These are phyloP conservation scores for Scaptomyza polygonia DNA, from an alignment of 2,888 invertebrate genomes.

Conservation along the genomic window DNA sequence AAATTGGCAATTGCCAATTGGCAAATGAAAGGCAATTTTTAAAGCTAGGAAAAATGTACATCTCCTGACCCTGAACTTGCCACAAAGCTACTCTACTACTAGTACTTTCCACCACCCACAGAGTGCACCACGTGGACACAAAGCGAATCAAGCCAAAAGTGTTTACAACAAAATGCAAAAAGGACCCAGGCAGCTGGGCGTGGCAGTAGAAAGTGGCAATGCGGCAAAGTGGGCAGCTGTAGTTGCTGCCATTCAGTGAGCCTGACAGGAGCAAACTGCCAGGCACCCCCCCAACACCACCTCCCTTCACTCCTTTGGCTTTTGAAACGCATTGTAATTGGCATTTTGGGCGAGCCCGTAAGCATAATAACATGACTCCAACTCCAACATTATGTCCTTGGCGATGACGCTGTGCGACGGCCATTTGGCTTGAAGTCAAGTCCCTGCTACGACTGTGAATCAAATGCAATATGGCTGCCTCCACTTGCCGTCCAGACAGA, in stretches of 20 bases:
- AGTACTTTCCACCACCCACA: too few species aligned
- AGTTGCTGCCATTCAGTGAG: constrained; percentile 40
- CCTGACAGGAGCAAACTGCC: constrained; percentile 33
- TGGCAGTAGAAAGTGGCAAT: constrained; percentile 36
- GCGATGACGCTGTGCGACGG: constrained; percentile 5
- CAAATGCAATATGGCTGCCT: constrained; percentile 50
- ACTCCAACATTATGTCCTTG: constrained; percentile 23
- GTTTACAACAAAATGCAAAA: constrained; percentile 72
- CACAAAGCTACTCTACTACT: not conserved
- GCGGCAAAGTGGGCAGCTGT: constrained; percentile 24
- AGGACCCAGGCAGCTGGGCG: constrained; percentile 26
- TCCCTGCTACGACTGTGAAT: constrained; percentile 27
- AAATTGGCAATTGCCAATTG: constrained; percentile 9
- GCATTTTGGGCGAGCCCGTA: constrained; percentile 51
- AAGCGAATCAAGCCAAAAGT: constrained; percentile 61
- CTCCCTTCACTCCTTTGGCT: not conserved
- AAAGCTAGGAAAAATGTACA: constrained; percentile 35
- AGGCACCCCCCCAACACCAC: not conserved
- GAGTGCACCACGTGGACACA: constrained; percentile 65
- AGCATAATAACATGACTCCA: constrained; percentile 62
- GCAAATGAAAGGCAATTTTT: constrained; percentile 18
- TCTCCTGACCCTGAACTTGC: constrained; percentile 64
- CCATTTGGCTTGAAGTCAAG: constrained; percentile 51
- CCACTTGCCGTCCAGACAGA: constrained; percentile 10
- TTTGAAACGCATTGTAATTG: constrained; percentile 71